phyloP scores from a whole-genome alignment of 2,113 vertebrate genomes.

The Myrmecobius fasciatus region DNA sequence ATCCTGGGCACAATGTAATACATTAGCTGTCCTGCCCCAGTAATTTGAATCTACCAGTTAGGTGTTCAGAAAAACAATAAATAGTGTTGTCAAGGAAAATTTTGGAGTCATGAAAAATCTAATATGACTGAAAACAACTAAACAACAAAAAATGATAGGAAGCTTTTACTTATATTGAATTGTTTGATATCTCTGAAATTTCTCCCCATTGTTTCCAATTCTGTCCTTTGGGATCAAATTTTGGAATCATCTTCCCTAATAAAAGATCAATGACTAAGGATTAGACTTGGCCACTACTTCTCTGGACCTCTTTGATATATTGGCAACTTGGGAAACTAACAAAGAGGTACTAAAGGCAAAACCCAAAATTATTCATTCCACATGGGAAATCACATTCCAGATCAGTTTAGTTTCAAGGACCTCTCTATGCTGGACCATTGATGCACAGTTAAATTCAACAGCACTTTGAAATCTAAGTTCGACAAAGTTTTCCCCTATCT shows the following conservation, averaged over 20 bases:
- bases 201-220: too few relatives aligned
- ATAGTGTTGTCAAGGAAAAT: not conserved
- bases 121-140: too few relatives aligned
- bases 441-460: not conserved
- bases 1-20: not conserved
- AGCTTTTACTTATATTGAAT: too few relatives aligned
- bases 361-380: conserved; percentile 29
- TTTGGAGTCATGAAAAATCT: not conserved
- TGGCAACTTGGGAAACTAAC: conserved; percentile 41
- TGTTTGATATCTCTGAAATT: too few relatives aligned
- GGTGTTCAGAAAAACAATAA: not conserved
- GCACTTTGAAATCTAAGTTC: conserved; percentile 12
- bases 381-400: not conserved
- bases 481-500: not conserved
- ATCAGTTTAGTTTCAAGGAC: not conserved
- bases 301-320: conserved; percentile 16
- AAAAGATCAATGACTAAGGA: not conserved
- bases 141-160: too few relatives aligned
- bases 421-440: not conserved
- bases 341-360: conserved; percentile 8
- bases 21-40: not conserved
- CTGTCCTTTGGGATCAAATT: too few relatives aligned
- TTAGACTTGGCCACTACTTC: not conserved
- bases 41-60: not conserved
- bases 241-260: not conserved